Conservation (phyloP, 1,140 invertebrate genomes). For the Chrysomallon squamiferum region DNA sequence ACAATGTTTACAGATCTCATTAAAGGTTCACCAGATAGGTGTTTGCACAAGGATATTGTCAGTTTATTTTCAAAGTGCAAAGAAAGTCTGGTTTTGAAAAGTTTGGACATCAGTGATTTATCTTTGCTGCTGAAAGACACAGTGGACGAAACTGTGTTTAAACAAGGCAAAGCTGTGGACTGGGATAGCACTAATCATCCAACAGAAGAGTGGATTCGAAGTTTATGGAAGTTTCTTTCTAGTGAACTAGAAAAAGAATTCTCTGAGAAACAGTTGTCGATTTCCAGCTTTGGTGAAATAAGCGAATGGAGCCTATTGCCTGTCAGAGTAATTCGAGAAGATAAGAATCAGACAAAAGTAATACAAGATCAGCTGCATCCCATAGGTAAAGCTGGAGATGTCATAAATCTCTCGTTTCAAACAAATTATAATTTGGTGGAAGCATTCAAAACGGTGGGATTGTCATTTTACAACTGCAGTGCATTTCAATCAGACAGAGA, state of each 20-base stretch:
- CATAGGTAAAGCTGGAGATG: too few relatives aligned
- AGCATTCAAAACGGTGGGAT: too few relatives aligned
- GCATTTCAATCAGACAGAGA: too few relatives aligned
- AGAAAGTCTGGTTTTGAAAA: background rate
- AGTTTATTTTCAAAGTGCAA: background rate
- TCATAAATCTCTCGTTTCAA: too few relatives aligned
- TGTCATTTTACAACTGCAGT: too few relatives aligned
- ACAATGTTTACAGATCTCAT: background rate
- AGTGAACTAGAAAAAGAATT: background rate
- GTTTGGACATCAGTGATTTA: background rate
- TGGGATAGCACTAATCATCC: background rate
- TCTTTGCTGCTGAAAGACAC: background rate
- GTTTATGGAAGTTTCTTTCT: background rate
- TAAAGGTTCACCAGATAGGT: background rate
- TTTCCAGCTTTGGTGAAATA: too few relatives aligned
- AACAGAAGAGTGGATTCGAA: background rate
- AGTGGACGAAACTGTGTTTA: background rate
- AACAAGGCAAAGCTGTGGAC: background rate
- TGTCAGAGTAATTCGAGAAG: too few relatives aligned
- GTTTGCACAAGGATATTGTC: background rate
- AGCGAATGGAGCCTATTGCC: too few relatives aligned
- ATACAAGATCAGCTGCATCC: too few relatives aligned
- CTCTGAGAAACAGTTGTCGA: too few relatives aligned
- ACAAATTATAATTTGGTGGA: too few relatives aligned
- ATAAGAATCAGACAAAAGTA: too few relatives aligned